Conservation (phyloP, 2,888 invertebrate genomes). For the Limnephilus rhombicus region DNA sequence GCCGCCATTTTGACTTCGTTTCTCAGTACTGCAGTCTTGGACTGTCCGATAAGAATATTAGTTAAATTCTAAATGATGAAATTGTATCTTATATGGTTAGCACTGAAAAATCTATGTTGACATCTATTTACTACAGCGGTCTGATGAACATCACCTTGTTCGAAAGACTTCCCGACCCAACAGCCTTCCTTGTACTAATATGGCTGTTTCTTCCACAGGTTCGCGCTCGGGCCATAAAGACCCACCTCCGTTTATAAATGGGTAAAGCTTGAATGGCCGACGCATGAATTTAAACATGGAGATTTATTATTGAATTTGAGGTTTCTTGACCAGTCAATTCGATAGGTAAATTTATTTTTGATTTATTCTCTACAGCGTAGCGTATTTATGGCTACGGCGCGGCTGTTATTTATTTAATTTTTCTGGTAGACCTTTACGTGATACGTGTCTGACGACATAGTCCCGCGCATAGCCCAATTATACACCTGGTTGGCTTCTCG, state of each 20-base stretch:
- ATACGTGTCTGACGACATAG: slow-evolving; percentile 3
- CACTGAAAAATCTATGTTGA: slow-evolving; percentile 61
- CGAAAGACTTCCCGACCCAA: neutral
- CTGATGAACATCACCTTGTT: slow-evolving; percentile 40
- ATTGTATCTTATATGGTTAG: slow-evolving; percentile 68
- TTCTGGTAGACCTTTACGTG: neutral
- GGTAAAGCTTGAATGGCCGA: slow-evolving; percentile 52
- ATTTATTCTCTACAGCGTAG: slow-evolving; percentile 12
- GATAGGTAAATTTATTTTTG: slow-evolving; percentile 53
- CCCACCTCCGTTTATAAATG: slow-evolving; percentile 9
- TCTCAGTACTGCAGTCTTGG: neutral
- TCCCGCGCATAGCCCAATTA: neutral
- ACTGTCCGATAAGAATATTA: neutral
- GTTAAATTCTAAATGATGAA: slow-evolving; percentile 44
- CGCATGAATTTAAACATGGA: slow-evolving; percentile 34
- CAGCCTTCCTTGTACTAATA: neutral
- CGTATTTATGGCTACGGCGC: neutral
- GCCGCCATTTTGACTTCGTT: neutral
- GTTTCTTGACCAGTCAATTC: slow-evolving; percentile 44
- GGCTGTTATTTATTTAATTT: slow-evolving; percentile 3
- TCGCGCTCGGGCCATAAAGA: slow-evolving; percentile 20
- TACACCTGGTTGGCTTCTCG: neutral
- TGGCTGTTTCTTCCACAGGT: slow-evolving; percentile 35
- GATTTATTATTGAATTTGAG: slow-evolving; percentile 37
- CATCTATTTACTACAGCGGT: slow-evolving; percentile 62